Evolutionary conservation across 2,113 vertebrate species (phyloP).

Genomic region (Corydoras sp.): DNA sequence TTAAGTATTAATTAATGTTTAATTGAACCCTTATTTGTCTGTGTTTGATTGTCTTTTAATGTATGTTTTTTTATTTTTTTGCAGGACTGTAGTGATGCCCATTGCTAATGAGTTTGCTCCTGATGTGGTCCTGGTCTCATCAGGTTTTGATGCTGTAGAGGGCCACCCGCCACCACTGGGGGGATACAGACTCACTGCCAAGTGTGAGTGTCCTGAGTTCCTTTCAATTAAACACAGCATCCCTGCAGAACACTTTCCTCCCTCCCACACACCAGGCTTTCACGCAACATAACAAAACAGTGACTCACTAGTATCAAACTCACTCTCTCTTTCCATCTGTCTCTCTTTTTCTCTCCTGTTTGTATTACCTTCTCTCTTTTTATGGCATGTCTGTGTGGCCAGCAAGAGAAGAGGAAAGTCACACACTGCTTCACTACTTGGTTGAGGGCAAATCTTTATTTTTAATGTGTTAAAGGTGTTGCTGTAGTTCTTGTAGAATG

Average conservation of each 20-base stretch:
- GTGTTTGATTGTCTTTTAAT: background rate
- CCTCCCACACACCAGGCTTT: conserved; percentile 8
- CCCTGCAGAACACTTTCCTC: background rate
- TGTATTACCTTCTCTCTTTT: background rate
- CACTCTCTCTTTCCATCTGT: conserved; percentile 3
- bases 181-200: conserved; percentile 87
- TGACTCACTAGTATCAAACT: conserved; percentile 21
- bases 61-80: conserved; percentile 25
- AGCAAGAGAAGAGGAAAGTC: conserved; percentile 6
- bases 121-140: conserved; percentile 89
- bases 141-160: conserved; percentile 90
- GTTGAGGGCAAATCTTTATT: conserved; percentile 3
- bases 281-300: conserved; percentile 1
- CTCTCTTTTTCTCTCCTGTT: background rate
- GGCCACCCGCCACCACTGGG: conserved; percentile 88
- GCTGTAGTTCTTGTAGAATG: conserved; percentile 26
- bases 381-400: conserved; percentile 17
- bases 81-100: conserved; percentile 91
- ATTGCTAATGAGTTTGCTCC: conserved; percentile 91
- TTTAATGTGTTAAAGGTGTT: conserved; percentile 24
- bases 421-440: background rate
- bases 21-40: background rate
- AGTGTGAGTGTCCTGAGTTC: conserved; percentile 73
- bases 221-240: background rate
- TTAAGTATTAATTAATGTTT: conserved; percentile 1